These are phyloP conservation scores for Tetranychus urticae DNA, from an alignment of 1,140 invertebrate genomes.

Conservation along the genomic window DNA sequence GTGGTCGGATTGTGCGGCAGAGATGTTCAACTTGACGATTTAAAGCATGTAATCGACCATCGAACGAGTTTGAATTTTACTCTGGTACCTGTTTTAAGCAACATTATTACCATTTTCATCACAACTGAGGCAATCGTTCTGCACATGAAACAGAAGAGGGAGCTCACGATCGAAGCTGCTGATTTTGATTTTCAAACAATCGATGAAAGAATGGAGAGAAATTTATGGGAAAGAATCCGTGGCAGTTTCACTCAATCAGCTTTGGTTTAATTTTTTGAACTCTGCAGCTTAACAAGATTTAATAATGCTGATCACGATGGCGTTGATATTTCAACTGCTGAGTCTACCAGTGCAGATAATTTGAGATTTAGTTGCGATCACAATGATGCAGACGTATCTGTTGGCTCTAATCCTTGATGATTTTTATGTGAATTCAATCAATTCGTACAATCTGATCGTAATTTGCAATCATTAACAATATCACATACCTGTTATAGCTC, in stretches of 20 bases:
- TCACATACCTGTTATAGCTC: too few species aligned
- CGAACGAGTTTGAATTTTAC: slow-evolving; percentile 58
- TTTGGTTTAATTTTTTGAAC: background rate
- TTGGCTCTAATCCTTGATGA: background rate
- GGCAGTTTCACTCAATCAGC: background rate
- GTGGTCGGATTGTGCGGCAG: too few species aligned
- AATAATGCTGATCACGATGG: background rate
- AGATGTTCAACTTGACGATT: too few species aligned
- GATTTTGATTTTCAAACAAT: slow-evolving; percentile 57
- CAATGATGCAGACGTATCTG: background rate
- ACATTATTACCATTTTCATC: slow-evolving; percentile 44
- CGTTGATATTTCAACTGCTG: background rate
- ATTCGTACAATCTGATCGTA: too few species aligned
- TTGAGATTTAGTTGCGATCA: background rate
- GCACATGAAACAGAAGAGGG: slow-evolving; percentile 21
- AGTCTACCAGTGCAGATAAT: background rate
- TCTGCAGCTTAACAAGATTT: background rate
- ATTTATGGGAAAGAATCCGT: slow-evolving; percentile 38
- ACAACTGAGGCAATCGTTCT: slow-evolving; percentile 61
- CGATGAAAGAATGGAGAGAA: slow-evolving; percentile 57
- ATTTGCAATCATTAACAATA: too few species aligned
- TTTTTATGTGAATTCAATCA: too few species aligned
- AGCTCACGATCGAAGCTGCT: slow-evolving; percentile 54
- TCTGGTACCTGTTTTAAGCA: slow-evolving; percentile 51
- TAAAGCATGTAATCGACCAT: slow-evolving; percentile 30